phyloP scores from a whole-genome alignment of 2,113 vertebrate species.

The Chaetodon trifascialis region DNA sequence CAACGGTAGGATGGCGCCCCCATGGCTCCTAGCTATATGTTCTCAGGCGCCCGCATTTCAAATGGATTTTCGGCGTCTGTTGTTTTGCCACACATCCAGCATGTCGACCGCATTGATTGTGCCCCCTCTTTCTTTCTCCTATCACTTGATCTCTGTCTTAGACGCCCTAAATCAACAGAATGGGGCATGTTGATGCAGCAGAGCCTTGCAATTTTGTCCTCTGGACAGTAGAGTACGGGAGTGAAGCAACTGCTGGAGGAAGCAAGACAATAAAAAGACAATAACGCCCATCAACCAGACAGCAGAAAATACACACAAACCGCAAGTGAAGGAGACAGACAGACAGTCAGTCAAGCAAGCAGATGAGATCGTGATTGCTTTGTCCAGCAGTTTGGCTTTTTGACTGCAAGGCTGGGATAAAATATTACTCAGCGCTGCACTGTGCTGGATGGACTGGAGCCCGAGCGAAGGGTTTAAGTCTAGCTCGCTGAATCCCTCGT shows the following conservation, averaged over 20 bases:
- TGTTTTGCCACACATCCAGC: conserved; percentile 64
- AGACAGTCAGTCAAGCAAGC: conserved; percentile 36
- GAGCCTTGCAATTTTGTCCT: conserved; percentile 23
- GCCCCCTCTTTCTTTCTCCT: neutral
- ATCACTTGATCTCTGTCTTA: conserved; percentile 57
- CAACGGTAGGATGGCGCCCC: conserved; percentile 34
- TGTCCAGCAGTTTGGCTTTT: conserved; percentile 38
- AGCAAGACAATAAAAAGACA: conserved; percentile 36
- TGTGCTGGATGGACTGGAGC: conserved; percentile 38
- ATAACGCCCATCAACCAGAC: conserved; percentile 27
- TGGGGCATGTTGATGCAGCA: conserved; percentile 39
- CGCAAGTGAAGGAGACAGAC: conserved; percentile 4
- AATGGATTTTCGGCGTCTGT: conserved; percentile 64
- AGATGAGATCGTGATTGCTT: conserved; percentile 52
- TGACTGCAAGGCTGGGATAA: conserved; percentile 13
- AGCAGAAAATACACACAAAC: conserved; percentile 17
- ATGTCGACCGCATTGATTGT: conserved; percentile 40
- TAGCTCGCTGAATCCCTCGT: conserved; percentile 42
- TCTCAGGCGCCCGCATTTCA: conserved; percentile 61
- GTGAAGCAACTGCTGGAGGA: conserved; percentile 27
- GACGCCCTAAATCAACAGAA: conserved; percentile 63
- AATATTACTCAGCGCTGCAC: conserved; percentile 24
- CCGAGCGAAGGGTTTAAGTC: conserved; percentile 40
- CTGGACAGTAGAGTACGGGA: conserved; percentile 8
- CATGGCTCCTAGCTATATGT: conserved; percentile 58